These are phyloP conservation scores for Chloroclystis v-ata DNA, from an alignment of 2,888 invertebrate genomes.

Conservation along the genomic window DNA sequence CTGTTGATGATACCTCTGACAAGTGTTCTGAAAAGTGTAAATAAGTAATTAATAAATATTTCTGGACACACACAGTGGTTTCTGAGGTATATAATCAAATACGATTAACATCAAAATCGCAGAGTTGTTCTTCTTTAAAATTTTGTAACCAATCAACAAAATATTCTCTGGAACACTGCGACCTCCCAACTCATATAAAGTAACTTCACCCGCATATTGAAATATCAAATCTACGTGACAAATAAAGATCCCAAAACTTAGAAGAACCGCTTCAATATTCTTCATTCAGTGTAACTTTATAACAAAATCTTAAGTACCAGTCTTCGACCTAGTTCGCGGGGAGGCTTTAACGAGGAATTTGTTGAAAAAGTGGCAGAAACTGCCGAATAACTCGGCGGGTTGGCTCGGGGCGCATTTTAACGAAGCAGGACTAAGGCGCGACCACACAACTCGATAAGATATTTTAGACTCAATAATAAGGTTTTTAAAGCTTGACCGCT, in stretches of 20 bases:
- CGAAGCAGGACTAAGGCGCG: slow-evolving; percentile 31
- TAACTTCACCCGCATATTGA: not conserved
- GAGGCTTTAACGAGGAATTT: slow-evolving; percentile 34
- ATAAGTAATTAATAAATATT: no score
- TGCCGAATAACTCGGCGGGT: slow-evolving; percentile 38
- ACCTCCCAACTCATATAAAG: no score
- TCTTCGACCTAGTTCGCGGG: slow-evolving; percentile 17
- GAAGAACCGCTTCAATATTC: slow-evolving; percentile 8
- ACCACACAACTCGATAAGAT: slow-evolving; percentile 12
- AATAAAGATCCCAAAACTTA: not conserved
- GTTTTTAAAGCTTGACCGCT: no score
- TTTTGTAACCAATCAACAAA: no score
- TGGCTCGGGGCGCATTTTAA: slow-evolving; percentile 49
- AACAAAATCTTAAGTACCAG: slow-evolving; percentile 10
- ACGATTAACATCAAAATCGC: no score
- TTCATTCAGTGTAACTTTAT: slow-evolving; percentile 8
- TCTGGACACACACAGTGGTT: no score
- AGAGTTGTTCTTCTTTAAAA: no score
- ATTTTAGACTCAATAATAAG: no score
- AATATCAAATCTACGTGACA: not conserved
- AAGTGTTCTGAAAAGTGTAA: no score
- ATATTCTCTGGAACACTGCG: no score
- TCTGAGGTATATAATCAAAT: no score
- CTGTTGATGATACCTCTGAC: no score
- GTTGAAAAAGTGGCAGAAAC: slow-evolving; percentile 47